Conservation (phyloP, 2,113 vertebrate genomes). For the Corythornis vintsioides region DNA sequence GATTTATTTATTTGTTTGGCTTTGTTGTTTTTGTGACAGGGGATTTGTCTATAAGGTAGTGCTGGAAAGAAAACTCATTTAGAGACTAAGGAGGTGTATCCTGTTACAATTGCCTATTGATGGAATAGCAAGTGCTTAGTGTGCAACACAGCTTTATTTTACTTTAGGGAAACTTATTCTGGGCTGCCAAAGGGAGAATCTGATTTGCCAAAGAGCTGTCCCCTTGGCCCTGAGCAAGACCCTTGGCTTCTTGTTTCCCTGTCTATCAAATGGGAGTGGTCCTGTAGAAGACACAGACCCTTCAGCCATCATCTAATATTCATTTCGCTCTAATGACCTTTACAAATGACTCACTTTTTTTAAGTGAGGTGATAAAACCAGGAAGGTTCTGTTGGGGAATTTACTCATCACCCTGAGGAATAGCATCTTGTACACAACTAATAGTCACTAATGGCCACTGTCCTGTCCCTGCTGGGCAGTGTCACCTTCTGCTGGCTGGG, state of each 20-base stretch:
- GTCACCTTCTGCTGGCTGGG: background rate
- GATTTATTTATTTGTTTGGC: slow-evolving; percentile 4
- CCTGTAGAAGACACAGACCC: background rate
- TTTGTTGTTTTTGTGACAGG: slow-evolving; percentile 14
- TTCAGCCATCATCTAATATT: background rate
- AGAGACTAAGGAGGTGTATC: slow-evolving; percentile 58
- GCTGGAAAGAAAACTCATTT: slow-evolving; percentile 69
- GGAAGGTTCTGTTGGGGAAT: background rate
- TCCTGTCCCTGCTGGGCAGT: background rate
- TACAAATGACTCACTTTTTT: background rate
- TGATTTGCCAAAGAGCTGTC: background rate
- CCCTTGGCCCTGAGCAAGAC: accelerated
- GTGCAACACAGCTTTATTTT: slow-evolving; percentile 41
- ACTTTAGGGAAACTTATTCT: slow-evolving; percentile 30
- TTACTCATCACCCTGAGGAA: background rate
- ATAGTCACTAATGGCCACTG: no score
- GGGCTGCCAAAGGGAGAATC: background rate
- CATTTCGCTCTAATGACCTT: background rate
- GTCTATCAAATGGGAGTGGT: background rate
- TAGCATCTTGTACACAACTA: accelerated
- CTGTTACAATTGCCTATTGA: slow-evolving; percentile 62
- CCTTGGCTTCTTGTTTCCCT: background rate
- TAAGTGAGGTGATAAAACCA: background rate
- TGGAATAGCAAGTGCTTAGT: slow-evolving; percentile 51
- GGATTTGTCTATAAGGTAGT: slow-evolving; percentile 65